These are phyloP conservation scores for Druon quercuslanigerum DNA, from an alignment of 1,140 invertebrate species.

Conservation along the genomic window DNA sequence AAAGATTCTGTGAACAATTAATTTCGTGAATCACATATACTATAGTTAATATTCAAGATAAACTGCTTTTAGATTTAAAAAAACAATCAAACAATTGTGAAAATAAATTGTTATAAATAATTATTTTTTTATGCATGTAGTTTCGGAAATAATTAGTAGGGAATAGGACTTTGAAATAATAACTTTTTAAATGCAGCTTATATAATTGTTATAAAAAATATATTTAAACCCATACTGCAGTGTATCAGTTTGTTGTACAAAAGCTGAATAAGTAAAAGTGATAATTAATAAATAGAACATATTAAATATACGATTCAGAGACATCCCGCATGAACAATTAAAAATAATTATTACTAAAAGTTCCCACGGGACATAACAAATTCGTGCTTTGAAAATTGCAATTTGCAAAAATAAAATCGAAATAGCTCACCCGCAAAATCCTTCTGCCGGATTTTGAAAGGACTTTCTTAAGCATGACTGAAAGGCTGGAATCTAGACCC, in stretches of 20 bases:
- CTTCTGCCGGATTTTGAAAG: slow-evolving; percentile 68
- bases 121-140: too few relatives aligned
- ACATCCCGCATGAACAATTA: background rate
- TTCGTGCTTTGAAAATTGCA: background rate
- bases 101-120: too few relatives aligned
- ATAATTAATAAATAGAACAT: background rate
- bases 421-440: slow-evolving; percentile 66
- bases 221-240: too few relatives aligned
- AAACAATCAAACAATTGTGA: too few relatives aligned
- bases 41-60: too few relatives aligned
- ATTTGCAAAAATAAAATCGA: background rate
- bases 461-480: slow-evolving; percentile 66
- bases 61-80: too few relatives aligned
- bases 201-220: too few relatives aligned
- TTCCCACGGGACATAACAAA: background rate
- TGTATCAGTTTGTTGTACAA: background rate
- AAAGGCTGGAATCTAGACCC: background rate
- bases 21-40: too few relatives aligned
- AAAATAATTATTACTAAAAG: background rate
- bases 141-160: too few relatives aligned
- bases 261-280: background rate
- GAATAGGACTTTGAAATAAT: too few relatives aligned
- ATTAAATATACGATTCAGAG: background rate
- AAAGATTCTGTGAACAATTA: too few relatives aligned
- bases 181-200: too few relatives aligned